Base-by-base conservation (phyloP, 2,113 vertebrate genomes). In the Neolamprologus cancellatus region DNA sequence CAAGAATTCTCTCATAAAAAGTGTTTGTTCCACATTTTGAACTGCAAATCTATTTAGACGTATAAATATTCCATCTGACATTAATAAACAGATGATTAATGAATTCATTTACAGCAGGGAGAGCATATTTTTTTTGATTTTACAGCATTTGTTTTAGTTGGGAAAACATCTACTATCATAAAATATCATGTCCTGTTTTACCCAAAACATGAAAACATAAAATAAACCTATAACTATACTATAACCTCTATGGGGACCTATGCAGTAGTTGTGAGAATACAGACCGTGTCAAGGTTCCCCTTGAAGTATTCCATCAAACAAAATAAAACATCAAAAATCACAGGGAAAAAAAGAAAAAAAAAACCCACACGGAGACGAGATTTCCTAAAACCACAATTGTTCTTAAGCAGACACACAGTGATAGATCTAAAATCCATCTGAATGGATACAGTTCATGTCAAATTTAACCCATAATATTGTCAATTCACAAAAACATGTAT, bases 341-440 rank as follows among this genome's bases (percentile, higher is more conserved):
- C 10, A 12, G 30, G 8, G 3, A 4, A 64, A 61, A 57, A 18
- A 6, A 17, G 2, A 1, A 17, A 4, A 10, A 57, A 28, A 7
- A 57, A 17, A 0, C 2, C 5, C 57, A 20, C 11, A 66, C 2
- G 0, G 11, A 39, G 61, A 66, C 34, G 2, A 39, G 61, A 66
- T 15, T 44, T 15, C 14, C 20, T 25, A 44, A 71, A 46, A 44
- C 66, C 66, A 44, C 20, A 25, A 10, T 69, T 69, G 3, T 41
- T 6, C 8, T 25, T 71, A 15, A 44, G 14, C 15, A 44, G 39
- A 44, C 36, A 15, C 36, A 44, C 36, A 1, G n/a, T 71, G 8
- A 44, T 71, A 6, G 66, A 71, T 71, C 13, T 71, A 10, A 71
- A 71, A 44, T 71, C 66, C 20, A 25, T 25, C 2, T 44, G 36